Percentiles rank a stretch among this genome's conserved stretches.
Evolutionary conservation across 2,113 vertebrate species (phyloP).

Genomic region (Tachycineta bicolor): DNA sequence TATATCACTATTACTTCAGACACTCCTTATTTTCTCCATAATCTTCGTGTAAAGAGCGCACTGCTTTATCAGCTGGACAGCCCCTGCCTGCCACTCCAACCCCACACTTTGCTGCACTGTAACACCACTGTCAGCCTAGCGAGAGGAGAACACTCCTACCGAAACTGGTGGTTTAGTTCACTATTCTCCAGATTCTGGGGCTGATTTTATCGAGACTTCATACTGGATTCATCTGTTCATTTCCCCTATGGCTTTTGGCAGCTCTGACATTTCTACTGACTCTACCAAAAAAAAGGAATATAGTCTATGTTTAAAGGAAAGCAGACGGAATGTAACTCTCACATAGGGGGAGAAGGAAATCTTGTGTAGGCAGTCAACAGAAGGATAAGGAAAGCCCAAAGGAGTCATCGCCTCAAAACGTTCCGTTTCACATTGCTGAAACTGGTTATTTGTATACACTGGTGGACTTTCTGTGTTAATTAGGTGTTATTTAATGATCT

Average conservation of each 20-base stretch:
- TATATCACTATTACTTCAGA: neutral
- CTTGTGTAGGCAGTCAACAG: neutral
- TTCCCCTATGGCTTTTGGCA: neutral
- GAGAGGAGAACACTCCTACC: neutral
- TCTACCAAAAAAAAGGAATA: neutral
- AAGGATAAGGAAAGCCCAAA: neutral
- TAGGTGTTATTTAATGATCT: neutral
- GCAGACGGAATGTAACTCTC: neutral
- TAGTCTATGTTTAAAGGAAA: neutral
- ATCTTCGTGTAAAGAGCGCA: neutral
- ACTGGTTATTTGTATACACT: neutral
- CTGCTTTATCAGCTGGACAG: neutral
- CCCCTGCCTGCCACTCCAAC: neutral
- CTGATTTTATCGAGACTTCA: neutral
- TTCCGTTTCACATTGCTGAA: neutral
- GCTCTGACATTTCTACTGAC: neutral
- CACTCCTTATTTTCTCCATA: accelerated
- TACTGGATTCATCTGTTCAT: neutral
- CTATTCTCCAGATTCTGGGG: neutral
- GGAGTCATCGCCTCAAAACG: neutral
- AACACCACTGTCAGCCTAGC: neutral
- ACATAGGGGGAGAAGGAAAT: neutral
- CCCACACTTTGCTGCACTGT: neutral
- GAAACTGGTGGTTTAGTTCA: neutral
- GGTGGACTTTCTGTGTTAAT: neutral